Conservation (phyloP, 2,888 invertebrate genomes). For the Cheilosia pagana region DNA sequence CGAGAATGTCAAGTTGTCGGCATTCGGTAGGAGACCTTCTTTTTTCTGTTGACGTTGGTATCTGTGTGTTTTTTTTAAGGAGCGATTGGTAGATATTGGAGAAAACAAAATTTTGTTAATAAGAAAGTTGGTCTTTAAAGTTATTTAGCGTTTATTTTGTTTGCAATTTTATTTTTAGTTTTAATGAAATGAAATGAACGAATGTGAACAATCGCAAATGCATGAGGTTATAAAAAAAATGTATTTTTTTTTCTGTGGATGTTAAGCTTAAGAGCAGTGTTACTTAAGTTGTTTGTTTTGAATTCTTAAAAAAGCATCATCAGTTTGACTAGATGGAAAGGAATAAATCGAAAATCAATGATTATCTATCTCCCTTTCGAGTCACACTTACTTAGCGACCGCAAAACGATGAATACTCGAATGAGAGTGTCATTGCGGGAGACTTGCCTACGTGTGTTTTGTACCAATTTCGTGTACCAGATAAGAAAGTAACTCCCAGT, state of each 20-base stretch:
- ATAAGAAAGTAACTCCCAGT: too few relatives aligned
- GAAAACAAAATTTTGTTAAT: conserved; percentile 46
- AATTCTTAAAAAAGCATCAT: background rate
- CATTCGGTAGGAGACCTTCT: conserved; percentile 82
- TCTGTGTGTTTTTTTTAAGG: conserved; percentile 76
- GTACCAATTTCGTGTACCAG: too few relatives aligned
- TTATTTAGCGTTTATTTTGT: conserved; percentile 16
- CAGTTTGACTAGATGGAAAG: too few relatives aligned
- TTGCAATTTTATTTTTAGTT: conserved; percentile 14
- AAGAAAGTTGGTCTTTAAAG: conserved; percentile 22
- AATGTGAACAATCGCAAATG: conserved; percentile 64
- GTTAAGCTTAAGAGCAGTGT: conserved; percentile 41
- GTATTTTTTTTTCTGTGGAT: conserved; percentile 21
- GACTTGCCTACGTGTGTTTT: too few relatives aligned
- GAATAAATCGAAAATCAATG: background rate
- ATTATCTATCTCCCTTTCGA: too few relatives aligned
- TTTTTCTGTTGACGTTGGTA: conserved; percentile 83
- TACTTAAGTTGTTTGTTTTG: conserved; percentile 7
- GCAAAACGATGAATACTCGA: too few relatives aligned
- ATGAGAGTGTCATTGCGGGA: too few relatives aligned
- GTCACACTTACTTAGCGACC: too few relatives aligned
- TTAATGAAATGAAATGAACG: conserved; percentile 66
- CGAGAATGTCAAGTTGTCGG: conserved; percentile 83
- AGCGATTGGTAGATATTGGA: conserved; percentile 25
- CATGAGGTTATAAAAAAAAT: conserved; percentile 52